Evolutionary conservation across 2,797 vertebrate genomes (phyloP).

Genomic region (Sparidentex hasta): DNA sequence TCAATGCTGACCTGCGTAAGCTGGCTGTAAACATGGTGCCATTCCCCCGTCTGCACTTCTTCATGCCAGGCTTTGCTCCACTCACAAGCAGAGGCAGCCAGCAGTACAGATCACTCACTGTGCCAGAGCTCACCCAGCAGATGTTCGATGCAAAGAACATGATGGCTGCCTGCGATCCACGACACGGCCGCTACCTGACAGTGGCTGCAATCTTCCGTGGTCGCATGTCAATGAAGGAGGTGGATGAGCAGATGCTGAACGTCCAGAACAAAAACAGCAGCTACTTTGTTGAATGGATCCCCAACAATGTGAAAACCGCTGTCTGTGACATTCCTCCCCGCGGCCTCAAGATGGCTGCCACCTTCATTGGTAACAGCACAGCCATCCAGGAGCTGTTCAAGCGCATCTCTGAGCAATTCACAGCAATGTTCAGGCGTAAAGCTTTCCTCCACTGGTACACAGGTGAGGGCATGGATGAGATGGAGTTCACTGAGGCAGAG

Average conservation of each 20-base stretch:
- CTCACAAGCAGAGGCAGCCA: slow-evolving; percentile 90
- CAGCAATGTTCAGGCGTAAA: slow-evolving; percentile 90
- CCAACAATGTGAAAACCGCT: slow-evolving; percentile 89
- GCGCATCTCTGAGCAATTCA: slow-evolving; percentile 94
- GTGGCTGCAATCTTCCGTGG: slow-evolving; percentile 89
- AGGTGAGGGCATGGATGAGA: slow-evolving; percentile 90
- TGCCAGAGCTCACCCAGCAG: slow-evolving; percentile 89
- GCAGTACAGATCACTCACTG: slow-evolving; percentile 87
- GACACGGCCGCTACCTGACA: slow-evolving; percentile 88
- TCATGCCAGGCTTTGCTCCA: slow-evolving; percentile 89
- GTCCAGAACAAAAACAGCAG: slow-evolving; percentile 91
- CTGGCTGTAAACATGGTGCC: slow-evolving; percentile 91
- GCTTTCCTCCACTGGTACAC: slow-evolving; percentile 92
- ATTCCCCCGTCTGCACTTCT: slow-evolving; percentile 90
- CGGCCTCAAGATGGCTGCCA: slow-evolving; percentile 89
- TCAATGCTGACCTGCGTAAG: slow-evolving; percentile 88
- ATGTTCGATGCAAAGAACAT: slow-evolving; percentile 91
- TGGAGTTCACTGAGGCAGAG: slow-evolving; percentile 90
- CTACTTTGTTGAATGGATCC: slow-evolving; percentile 91
- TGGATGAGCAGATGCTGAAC: slow-evolving; percentile 90
- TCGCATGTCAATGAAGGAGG: slow-evolving; percentile 91
- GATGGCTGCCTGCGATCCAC: slow-evolving; percentile 90
- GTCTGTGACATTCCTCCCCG: slow-evolving; percentile 90
- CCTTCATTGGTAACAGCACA: slow-evolving; percentile 89
- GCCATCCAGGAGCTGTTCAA: slow-evolving; percentile 91